phyloP scores from a whole-genome alignment of 2,888 invertebrate species.

The Nephrotoma guestfalica region DNA sequence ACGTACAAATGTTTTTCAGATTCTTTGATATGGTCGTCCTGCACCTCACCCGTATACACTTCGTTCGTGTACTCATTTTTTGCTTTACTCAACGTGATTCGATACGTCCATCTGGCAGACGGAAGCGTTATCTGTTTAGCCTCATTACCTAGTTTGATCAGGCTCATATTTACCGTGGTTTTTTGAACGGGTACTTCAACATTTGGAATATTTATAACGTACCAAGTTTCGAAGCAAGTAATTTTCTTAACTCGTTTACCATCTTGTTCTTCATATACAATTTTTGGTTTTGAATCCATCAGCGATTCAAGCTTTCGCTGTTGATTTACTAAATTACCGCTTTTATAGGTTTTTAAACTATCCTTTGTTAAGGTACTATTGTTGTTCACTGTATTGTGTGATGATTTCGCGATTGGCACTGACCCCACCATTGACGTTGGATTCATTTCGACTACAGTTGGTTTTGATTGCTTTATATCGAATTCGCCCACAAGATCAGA shows the following conservation, averaged over 20 bases:
- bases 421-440: neutral
- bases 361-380: neutral
- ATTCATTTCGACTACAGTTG: neutral
- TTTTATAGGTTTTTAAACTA: neutral
- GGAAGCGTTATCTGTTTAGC: slow-evolving; percentile 23
- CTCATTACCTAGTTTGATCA: slow-evolving; percentile 26
- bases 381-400: neutral
- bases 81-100: slow-evolving; percentile 26
- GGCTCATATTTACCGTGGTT: slow-evolving; percentile 21
- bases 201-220: slow-evolving; percentile 26
- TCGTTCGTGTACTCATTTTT: slow-evolving; percentile 11
- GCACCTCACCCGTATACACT: slow-evolving; percentile 27
- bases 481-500: neutral
- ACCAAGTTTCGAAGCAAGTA: slow-evolving; percentile 33
- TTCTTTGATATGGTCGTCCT: slow-evolving; percentile 24
- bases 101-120: slow-evolving; percentile 25
- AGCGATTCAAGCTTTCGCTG: neutral
- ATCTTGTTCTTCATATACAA: slow-evolving; percentile 25
- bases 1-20: slow-evolving; percentile 28
- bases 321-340: neutral
- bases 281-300: slow-evolving; percentile 15
- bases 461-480: neutral
- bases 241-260: slow-evolving; percentile 30
- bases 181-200: slow-evolving; percentile 6
- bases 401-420: neutral